These are phyloP conservation scores for Vanessa tameamea DNA, from an alignment of 1,140 invertebrate genomes.

Conservation along the genomic window DNA sequence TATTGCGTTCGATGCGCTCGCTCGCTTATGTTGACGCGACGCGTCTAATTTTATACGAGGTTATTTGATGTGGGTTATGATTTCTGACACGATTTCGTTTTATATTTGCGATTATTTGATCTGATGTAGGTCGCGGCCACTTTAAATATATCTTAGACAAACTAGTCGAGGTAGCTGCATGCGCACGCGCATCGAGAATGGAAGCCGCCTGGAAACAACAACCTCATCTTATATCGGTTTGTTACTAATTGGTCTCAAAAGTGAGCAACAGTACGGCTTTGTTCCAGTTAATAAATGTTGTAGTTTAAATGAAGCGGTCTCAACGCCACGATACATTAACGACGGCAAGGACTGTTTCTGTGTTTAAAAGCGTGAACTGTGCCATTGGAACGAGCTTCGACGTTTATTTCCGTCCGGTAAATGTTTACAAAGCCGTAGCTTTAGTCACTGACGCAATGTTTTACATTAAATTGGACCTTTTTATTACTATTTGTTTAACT, in stretches of 20 bases:
- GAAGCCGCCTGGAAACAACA: neutral
- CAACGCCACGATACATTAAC: conserved; percentile 12
- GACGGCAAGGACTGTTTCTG: conserved; percentile 26
- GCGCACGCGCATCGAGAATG: neutral
- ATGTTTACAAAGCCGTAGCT: conserved; percentile 61
- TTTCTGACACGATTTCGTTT: conserved; percentile 61
- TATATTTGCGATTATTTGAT: conserved; percentile 50
- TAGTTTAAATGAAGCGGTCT: conserved; percentile 1
- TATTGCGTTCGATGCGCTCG: neutral
- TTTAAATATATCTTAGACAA: conserved; percentile 8
- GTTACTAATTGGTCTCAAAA: no score
- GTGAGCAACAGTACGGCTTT: no score
- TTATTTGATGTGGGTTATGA: conserved; percentile 65
- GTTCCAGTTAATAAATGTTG: neutral
- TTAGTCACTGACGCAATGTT: conserved; percentile 63
- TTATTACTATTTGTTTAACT: neutral
- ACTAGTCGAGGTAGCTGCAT: neutral
- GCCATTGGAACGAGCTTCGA: conserved; percentile 59
- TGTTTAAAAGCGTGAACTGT: conserved; percentile 43
- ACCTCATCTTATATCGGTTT: no score
- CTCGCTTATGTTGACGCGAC: conserved; percentile 1
- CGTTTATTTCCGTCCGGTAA: conserved; percentile 64
- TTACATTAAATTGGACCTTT: conserved; percentile 39
- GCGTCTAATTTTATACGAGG: conserved; percentile 64
- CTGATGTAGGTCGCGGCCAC: conserved; percentile 33